A percentile compares a stretch with the other conserved stretches of the same genome.
Conservation (phyloP, 2,888 invertebrate genomes). For the Teinopalpus imperialis region DNA sequence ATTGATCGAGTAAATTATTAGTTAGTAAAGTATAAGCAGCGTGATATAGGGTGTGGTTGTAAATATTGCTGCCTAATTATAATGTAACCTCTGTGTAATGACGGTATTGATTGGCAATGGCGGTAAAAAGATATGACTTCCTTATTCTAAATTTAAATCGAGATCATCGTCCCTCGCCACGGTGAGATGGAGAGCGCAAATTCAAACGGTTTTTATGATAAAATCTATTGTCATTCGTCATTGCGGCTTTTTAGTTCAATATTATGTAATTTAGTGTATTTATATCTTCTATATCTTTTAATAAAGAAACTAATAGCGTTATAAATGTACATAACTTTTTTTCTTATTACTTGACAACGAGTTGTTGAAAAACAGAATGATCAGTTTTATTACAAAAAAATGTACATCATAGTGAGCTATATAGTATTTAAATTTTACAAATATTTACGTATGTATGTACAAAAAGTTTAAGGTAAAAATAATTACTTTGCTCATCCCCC, state of each 20-base stretch:
- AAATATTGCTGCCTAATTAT: slow-evolving; percentile 9
- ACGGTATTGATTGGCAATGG: slow-evolving; percentile 11
- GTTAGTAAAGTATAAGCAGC: slow-evolving; percentile 7
- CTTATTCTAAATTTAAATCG: slow-evolving; percentile 26
- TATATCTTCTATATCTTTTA: no score
- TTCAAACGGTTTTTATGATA: slow-evolving; percentile 11
- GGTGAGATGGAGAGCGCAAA: slow-evolving; percentile 42
- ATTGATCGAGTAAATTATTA: slow-evolving; percentile 1
- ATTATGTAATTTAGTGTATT: neutral
- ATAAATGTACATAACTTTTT: no score
- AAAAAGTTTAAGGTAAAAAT: no score
- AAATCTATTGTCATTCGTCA: neutral
- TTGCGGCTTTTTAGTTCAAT: neutral
- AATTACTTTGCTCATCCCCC: no score
- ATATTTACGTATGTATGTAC: no score
- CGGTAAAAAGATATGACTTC: slow-evolving; percentile 20
- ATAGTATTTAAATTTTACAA: no score
- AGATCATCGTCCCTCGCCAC: slow-evolving; percentile 50
- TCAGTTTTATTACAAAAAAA: no score
- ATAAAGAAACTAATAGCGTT: no score
- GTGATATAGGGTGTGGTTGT: slow-evolving; percentile 1
- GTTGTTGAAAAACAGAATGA: no score
- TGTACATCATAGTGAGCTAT: no score
- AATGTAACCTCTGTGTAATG: slow-evolving; percentile 15
- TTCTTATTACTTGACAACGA: no score